Conservation (phyloP, 2,888 invertebrate species). For the Acanthosepion lycidas region DNA sequence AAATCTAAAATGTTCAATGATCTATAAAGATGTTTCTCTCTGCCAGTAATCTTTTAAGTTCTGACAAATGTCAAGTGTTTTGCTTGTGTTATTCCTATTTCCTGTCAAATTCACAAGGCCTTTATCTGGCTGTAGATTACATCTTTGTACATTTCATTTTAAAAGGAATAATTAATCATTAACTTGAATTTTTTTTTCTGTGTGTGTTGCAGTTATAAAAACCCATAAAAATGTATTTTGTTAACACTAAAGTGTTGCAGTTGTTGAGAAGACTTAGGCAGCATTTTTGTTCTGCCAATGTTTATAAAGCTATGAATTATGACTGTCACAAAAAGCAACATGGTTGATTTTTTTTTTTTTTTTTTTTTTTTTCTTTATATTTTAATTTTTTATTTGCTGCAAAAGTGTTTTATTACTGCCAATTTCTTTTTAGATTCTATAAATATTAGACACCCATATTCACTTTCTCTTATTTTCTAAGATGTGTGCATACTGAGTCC, state of each 20-base stretch:
- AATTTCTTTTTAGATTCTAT: not conserved
- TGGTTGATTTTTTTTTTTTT: not conserved
- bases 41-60: too few relatives aligned
- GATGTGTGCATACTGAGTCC: not conserved
- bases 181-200: too few relatives aligned
- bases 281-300: not conserved
- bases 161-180: too few relatives aligned
- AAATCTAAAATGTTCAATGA: too few relatives aligned
- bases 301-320: not conserved
- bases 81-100: too few relatives aligned
- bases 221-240: not conserved
- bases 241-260: not conserved
- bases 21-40: too few relatives aligned
- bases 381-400: not conserved
- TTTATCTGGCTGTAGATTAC: too few relatives aligned
- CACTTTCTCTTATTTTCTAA: not conserved
- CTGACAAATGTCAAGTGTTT: too few relatives aligned
- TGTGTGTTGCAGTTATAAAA: not conserved
- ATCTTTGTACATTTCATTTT: too few relatives aligned
- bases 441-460: not conserved
- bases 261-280: not conserved
- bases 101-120: too few relatives aligned
- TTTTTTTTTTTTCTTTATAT: too few relatives aligned
- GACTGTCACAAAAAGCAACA: not conserved
- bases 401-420: not conserved